Evolutionary conservation across 1,140 invertebrate species (phyloP).

Genomic region (Hestina assimilis): DNA sequence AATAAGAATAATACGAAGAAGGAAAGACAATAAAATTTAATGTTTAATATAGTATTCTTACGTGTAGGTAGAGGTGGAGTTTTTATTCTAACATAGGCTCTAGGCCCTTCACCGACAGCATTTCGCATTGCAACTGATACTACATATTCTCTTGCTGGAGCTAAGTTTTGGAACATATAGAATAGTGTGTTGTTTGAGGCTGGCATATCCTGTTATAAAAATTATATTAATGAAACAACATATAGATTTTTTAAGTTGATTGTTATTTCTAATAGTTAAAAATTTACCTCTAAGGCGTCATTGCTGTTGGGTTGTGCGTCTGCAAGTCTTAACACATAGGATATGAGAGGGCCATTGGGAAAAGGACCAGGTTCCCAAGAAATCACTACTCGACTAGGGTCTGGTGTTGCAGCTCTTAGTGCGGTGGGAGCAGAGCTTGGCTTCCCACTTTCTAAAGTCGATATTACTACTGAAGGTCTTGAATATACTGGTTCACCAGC

Average conservation of each 20-base stretch:
- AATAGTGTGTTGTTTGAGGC: slow-evolving; percentile 82
- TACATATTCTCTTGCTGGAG: slow-evolving; percentile 86
- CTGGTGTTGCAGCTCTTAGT: slow-evolving; percentile 87
- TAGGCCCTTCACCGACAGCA: slow-evolving; percentile 87
- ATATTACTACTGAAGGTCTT: slow-evolving; percentile 88
- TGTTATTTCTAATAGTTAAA: neutral
- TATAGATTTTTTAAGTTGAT: too few relatives aligned
- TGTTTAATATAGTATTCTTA: slow-evolving; percentile 60
- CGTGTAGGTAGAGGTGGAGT: slow-evolving; percentile 83
- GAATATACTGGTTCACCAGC: slow-evolving; percentile 87
- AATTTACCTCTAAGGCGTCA: slow-evolving; percentile 81
- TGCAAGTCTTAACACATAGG: slow-evolving; percentile 87
- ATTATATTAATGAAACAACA: slow-evolving; percentile 21
- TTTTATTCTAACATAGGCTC: slow-evolving; percentile 80
- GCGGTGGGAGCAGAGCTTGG: slow-evolving; percentile 86
- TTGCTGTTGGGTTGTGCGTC: slow-evolving; percentile 80
- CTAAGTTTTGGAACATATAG: slow-evolving; percentile 89
- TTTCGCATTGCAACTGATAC: slow-evolving; percentile 90
- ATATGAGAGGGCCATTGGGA: slow-evolving; percentile 91
- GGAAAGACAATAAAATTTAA: slow-evolving; percentile 25
- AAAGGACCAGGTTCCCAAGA: slow-evolving; percentile 93
- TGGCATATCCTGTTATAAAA: slow-evolving; percentile 83
- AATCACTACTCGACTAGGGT: slow-evolving; percentile 89
- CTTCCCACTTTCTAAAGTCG: slow-evolving; percentile 85
- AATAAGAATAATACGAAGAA: too few relatives aligned